Evolutionary conservation across 2,113 vertebrate genomes (phyloP).

Genomic region (Cyrtonyx montezumae): DNA sequence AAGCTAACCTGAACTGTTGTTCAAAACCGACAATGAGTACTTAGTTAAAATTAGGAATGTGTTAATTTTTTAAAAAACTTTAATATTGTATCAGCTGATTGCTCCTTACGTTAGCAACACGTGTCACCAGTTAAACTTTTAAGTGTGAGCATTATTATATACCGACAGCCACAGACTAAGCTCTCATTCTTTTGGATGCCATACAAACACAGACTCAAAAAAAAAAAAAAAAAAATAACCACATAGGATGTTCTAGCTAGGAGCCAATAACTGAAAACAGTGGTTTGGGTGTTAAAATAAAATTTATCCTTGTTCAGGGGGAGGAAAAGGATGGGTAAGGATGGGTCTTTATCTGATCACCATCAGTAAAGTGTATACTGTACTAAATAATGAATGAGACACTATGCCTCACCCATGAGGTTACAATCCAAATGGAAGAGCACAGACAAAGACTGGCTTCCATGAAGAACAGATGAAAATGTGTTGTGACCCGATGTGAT

Average conservation of each 20-base stretch:
- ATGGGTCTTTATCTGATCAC: not conserved
- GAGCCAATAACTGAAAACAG: not conserved
- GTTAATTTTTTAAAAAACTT: not conserved
- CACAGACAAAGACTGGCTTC: not conserved
- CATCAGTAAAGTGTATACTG: not conserved
- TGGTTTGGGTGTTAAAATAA: not conserved
- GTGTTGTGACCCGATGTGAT: not conserved
- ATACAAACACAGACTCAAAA: not conserved
- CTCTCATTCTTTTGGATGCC: not conserved
- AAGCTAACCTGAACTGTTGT: constrained; percentile 30
- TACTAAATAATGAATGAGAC: not conserved
- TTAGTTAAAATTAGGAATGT: constrained; percentile 38
- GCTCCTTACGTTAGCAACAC: constrained; percentile 4
- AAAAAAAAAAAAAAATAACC: not conserved
- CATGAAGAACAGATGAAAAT: not conserved
- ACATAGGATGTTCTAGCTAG: not conserved
- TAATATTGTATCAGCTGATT: constrained; percentile 12
- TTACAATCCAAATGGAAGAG: not conserved
- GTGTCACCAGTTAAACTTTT: constrained; percentile 12
- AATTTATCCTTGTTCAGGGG: not conserved
- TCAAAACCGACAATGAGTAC: constrained; percentile 26
- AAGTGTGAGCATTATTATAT: not conserved
- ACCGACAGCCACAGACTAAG: not conserved
- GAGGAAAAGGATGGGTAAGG: not conserved
- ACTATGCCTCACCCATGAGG: not conserved